Conservation (phyloP, 2,797 vertebrate genomes). For the Saguinus oedipus region DNA sequence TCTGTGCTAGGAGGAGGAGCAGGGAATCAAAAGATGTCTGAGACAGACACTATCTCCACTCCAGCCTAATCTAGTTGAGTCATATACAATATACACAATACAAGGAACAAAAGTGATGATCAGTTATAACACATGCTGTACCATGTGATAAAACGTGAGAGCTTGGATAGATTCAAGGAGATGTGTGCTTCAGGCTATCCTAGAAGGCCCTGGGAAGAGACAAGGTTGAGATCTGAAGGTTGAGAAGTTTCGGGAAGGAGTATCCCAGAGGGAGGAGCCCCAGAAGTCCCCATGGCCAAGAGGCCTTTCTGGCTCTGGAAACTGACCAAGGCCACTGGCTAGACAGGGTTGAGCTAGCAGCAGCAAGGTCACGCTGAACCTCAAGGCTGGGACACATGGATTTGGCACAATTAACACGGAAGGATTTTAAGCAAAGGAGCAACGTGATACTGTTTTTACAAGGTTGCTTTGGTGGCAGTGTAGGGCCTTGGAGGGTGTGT, state of each 20-base stretch:
- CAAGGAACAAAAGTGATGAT: neutral
- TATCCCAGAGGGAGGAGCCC: neutral
- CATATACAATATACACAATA: neutral
- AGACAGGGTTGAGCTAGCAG: neutral
- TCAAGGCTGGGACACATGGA: neutral
- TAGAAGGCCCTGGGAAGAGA: neutral
- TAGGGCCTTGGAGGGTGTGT: neutral
- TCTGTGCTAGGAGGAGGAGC: neutral
- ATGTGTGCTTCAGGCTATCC: neutral
- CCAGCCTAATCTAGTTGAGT: neutral
- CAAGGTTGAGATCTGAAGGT: fast-evolving
- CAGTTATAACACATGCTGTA: too few relatives aligned
- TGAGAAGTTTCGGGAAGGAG: neutral
- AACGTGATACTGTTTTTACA: neutral
- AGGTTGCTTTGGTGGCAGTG: neutral
- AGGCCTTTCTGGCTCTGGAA: neutral
- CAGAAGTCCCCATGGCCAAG: too few relatives aligned
- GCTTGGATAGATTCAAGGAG: neutral
- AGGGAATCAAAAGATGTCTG: neutral
- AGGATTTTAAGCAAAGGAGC: neutral
- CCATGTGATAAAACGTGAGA: neutral
- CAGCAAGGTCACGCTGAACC: neutral
- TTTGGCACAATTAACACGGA: neutral
- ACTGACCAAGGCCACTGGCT: neutral
- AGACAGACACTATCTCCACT: neutral